These are phyloP conservation scores for Mus musculus DNA, from an alignment of 2,113 vertebrate species.

Conservation along the genomic window GRCm39 chr10:76959501-76960000, in stretches of 20 bases:
- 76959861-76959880: rapidly evolving
- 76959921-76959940: too few species aligned
- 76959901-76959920: not conserved
- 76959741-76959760: rapidly evolving
- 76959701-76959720: not conserved
- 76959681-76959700: not conserved
- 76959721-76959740: not conserved
- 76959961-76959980: not conserved
- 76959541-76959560: too few species aligned
- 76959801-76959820: not conserved
- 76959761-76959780: not conserved
- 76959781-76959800: not conserved
- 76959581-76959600: too few species aligned
- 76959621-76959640: too few species aligned
- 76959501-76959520: not conserved
- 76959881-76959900: rapidly evolving
- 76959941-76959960: rapidly evolving
- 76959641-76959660: too few species aligned
- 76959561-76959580: too few species aligned
- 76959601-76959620: too few species aligned
- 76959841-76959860: rapidly evolving
- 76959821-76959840: too few species aligned
- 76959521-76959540: too few species aligned
- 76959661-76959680: too few species aligned
- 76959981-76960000: too few species aligned